Base-by-base conservation (phyloP, 2,888 invertebrate genomes). In the Aleiodes testaceus region DNA sequence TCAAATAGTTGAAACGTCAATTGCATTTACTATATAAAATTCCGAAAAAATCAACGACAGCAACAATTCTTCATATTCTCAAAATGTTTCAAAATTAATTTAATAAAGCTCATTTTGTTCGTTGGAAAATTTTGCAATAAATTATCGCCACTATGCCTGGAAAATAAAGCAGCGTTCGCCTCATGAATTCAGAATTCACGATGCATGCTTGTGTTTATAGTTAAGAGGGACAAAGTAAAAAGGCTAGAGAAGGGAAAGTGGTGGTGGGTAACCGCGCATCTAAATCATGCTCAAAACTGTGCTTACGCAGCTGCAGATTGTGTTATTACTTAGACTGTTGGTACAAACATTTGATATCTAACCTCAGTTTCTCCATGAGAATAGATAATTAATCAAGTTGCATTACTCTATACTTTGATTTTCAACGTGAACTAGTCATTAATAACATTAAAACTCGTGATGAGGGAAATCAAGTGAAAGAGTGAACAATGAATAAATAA, bases 291-390 rank as follows among this genome's bases (percentile, higher is more conserved):
- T 79, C 36, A 36, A 78, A 81, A 80, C 79, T 80, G 80, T 83
- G 83, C 81, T 84, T 84, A 85, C 81, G 80, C 81, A 79, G 79
- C 82, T 81, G 80, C 81, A 78, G 83, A 81, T 84, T 82, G 80
- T 79, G 80, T 80, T 82, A 82, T 82, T 83, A 82, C 80, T 81
- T 78, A 77, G 77, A 74, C 75, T 61, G 44, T 55, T 22, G 63
- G 18, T 52, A 26, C 59, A 67, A 64, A 68, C 55, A 55, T 68
- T 72, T 22, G 44, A n/a, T 30, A 64, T 55, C 30, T 59, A 52
- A 30, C 50, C 47, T 36, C 64, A 30, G 22, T 16, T 30, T 30
- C 26, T 52, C 52, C 16, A 53, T 14, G 7, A 20, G 42, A 16
- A 69, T 69, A 30, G 20, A 36, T 70, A 70, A 70, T 70, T 65